Evolutionary conservation across 2,113 vertebrate genomes (phyloP), one percentile per base, ranked within the genome.

Genomic region (Hyaena hyaena): DNA sequence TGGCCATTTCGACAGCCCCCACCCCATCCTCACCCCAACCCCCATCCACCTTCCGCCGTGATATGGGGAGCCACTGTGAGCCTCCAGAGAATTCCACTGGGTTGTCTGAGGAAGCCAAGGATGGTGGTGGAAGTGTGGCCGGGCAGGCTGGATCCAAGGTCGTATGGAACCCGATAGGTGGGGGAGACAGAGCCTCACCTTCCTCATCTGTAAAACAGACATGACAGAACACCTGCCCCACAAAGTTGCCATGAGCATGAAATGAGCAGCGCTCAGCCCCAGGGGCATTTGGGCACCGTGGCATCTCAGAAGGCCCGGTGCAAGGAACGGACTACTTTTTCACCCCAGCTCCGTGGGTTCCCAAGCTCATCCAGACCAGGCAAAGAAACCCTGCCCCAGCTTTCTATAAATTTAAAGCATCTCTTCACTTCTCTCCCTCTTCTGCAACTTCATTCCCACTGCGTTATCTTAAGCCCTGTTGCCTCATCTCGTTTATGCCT

Each of bases 1-100:
- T 93, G 96, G 96, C 73, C 96, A 68, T 97, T 97, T 73, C 93
- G 0, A 39, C 2, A 14, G 19, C 97, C 95, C 96, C 93, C 39
- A 4, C 8, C 5, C 48, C 15, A 11, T 2, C 11, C 12, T 21
- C 19, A 2, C 50, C 16, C 16, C 5, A 1, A 3, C 7, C 61
- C 63, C 50, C 12, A 12, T 12, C 50, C 24, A 5, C 14, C 28
- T 21, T 35, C 88, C 71, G 43, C 95, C 86, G 17, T 39, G 85
- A 89, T 93, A 96, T 43, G 21, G 97, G 97, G 96, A 76, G 88
- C 84, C 95, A 58, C 89, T 33, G 82, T 79, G 2, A 0, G 81
- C 93, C 96, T 97, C 43, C 35, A 61, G 88, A 68, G 88, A 96
- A 65, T 90, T 95, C 98, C 85, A 45, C 45, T 58, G 23, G n/a